These are phyloP conservation scores for Dolichomitus sp. DNA, from an alignment of 2,888 invertebrate genomes.

Conservation along the genomic window DNA sequence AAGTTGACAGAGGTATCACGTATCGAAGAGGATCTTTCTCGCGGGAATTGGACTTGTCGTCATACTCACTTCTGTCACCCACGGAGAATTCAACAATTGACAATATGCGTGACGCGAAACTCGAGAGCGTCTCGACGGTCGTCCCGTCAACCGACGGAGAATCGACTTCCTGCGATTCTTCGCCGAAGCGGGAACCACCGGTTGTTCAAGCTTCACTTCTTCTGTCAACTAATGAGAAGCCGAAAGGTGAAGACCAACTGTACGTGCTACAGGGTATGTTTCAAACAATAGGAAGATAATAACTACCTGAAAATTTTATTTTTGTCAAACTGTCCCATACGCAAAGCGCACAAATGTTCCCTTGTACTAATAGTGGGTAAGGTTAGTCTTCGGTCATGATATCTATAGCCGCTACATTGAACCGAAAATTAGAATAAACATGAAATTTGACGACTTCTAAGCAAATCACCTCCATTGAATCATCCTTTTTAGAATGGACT, in stretches of 20 bases:
- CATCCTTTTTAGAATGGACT: no score
- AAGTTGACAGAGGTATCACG: conserved; percentile 54
- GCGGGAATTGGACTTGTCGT: conserved; percentile 41
- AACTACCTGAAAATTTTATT: background rate
- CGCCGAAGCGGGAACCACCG: conserved; percentile 43
- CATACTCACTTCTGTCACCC: conserved; percentile 44
- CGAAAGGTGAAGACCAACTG: conserved; percentile 4
- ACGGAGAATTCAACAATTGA: background rate
- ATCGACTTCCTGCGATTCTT: conserved; percentile 49
- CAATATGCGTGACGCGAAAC: background rate
- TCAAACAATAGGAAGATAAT: background rate
- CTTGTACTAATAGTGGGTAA: no score
- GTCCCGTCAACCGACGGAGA: conserved; percentile 33
- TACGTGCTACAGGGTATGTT: conserved; percentile 42
- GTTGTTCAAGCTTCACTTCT: conserved; percentile 2
- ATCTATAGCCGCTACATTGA: no score
- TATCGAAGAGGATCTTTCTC: conserved; percentile 34
- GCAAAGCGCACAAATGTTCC: no score
- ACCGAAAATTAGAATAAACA: no score
- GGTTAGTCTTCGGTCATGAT: no score
- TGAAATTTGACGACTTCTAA: no score
- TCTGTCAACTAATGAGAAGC: conserved; percentile 32
- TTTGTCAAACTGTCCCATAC: background rate
- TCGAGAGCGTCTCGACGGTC: conserved; percentile 24
- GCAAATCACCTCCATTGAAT: no score